Evolutionary conservation across 2,888 invertebrate genomes (phyloP).

Genomic region (Trissoscelio sp.): DNA sequence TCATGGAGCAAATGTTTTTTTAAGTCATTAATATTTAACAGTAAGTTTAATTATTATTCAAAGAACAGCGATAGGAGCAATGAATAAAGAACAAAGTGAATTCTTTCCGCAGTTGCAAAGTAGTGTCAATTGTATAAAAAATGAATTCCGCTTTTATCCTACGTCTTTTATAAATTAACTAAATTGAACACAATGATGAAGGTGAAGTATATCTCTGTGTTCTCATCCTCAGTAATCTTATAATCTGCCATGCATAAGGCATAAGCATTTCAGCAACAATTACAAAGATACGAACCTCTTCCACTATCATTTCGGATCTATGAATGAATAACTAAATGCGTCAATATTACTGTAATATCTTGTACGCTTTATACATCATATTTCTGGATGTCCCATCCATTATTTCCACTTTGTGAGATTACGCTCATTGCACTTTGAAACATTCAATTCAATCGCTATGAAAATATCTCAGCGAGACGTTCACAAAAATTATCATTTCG

Average conservation of each 20-base stretch:
- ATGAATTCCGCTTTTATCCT: conserved; percentile 29
- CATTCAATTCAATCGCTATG: conserved; percentile 12
- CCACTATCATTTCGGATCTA: conserved; percentile 13
- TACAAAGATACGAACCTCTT: conserved; percentile 35
- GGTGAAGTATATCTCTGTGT: conserved; percentile 25
- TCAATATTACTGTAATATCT: conserved; percentile 27
- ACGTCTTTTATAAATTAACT: conserved; percentile 24
- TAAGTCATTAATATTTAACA: conserved; percentile 31
- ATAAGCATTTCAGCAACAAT: conserved; percentile 57
- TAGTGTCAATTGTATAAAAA: conserved; percentile 45
- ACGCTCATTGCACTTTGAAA: conserved; percentile 3
- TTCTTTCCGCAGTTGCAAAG: conserved; percentile 5
- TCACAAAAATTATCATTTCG: background rate
- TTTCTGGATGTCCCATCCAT: conserved; percentile 10
- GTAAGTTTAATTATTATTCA: conserved; percentile 35
- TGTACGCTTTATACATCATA: conserved; percentile 9
- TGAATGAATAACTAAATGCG: conserved; percentile 46
- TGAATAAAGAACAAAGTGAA: conserved; percentile 41
- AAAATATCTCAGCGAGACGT: background rate
- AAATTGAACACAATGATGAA: conserved; percentile 40
- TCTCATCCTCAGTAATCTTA: conserved; percentile 42
- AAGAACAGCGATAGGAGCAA: conserved; percentile 15
- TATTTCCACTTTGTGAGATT: conserved; percentile 29
- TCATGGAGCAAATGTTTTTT: conserved; percentile 13
- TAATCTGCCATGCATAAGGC: conserved; percentile 48